Evolutionary conservation across 1,140 invertebrate species (phyloP), one percentile per base, ranked within the genome.

Genomic region (Diprion similis): DNA sequence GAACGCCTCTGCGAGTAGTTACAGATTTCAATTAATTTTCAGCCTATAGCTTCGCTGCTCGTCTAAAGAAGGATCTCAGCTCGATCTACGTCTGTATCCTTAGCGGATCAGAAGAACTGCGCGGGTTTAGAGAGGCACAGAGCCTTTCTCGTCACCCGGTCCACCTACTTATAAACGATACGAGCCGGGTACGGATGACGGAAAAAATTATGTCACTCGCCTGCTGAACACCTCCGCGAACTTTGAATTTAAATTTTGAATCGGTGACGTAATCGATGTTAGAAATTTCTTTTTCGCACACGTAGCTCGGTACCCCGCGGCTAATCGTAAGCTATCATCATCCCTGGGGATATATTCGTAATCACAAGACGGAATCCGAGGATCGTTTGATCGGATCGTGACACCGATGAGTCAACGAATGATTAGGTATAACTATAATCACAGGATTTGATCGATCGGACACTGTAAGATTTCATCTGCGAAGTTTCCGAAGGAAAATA

Each of bases 131-230:
- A 37, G 24, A 37, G 24, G 24, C 51, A 59, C n/a, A 13, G 51
- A 37, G 51, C 51, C 51, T 59, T 59, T 59, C 51, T 59, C 51
- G 51, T 59, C 51, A 59, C 51, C 51, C 51, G 51, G 51, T 59
- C 51, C 51, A 59, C 51, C 51, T 59, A 59, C 51, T 59, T 59
- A 37, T 37, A 37, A 37, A 37, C 24, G 24, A 37, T 37, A 59
- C 51, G 51, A 59, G 11, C 51, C 51, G 6, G n/a, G 51, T 59
- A 59, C 51, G 51, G 51, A 59, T 59, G 11, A 13, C 51, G 9
- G 51, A 59, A 59, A 59, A 59, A 59, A 59, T 59, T 59, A 59
- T 59, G 51, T 59, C 51, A 59, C 51, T 37, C 51, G 51, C 51
- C 51, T 13, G 51, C 6, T 17, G n/a, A 37, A 37, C 51, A 59